phyloP scores from a whole-genome alignment of 1,140 invertebrate genomes.

The Drosophila varians region DNA sequence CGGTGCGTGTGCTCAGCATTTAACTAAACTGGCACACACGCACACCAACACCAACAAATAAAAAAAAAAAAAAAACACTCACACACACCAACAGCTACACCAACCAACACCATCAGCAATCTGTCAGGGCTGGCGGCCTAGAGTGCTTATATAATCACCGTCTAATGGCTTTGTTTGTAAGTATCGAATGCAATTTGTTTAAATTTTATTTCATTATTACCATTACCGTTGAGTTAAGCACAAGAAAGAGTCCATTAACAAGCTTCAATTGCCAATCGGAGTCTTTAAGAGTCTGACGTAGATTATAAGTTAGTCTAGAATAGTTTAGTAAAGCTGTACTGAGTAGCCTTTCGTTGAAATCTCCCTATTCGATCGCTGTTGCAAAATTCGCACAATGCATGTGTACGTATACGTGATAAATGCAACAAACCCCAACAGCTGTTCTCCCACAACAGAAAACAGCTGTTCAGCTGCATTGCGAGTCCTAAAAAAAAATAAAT shows the following conservation, averaged over 20 bases:
- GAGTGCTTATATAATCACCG: slow-evolving; percentile 71
- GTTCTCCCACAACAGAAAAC: slow-evolving; percentile 48
- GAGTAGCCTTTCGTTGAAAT: not conserved
- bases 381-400: not conserved
- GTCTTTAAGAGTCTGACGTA: not conserved
- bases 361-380: not conserved
- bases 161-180: slow-evolving; percentile 76
- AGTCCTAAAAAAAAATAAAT: slow-evolving; percentile 13
- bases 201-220: slow-evolving; percentile 42
- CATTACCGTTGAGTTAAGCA: not conserved
- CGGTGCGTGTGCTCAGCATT: slow-evolving; percentile 74
- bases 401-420: slow-evolving; percentile 7
- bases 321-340: not conserved
- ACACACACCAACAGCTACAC: slow-evolving; percentile 26
- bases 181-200: slow-evolving; percentile 72
- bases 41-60: slow-evolving; percentile 31
- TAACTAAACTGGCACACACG: slow-evolving; percentile 74
- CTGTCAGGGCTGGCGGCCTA: slow-evolving; percentile 25
- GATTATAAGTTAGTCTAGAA: not conserved
- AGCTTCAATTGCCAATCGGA: not conserved
- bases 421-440: slow-evolving; percentile 51
- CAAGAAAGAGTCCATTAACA: not conserved
- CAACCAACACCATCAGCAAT: slow-evolving; percentile 23
- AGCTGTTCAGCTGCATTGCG: slow-evolving; percentile 52
- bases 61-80: slow-evolving; percentile 27